Conservation (phyloP, 2,797 vertebrate genomes). For the Ceyx erithaca region DNA sequence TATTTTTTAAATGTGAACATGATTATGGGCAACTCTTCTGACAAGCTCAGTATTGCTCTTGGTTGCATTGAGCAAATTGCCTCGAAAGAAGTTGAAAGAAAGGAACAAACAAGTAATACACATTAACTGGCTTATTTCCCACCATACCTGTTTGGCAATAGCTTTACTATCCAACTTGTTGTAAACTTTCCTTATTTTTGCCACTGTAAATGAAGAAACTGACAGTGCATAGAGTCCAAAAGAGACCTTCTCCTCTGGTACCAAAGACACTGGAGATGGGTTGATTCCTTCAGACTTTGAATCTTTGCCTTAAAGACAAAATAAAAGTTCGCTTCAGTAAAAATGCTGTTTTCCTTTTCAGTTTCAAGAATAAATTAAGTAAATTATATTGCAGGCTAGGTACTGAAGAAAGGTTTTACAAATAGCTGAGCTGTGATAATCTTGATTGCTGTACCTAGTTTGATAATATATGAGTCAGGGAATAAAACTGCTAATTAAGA, state of each 20-base stretch:
- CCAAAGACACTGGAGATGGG: conserved; percentile 85
- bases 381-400: background rate
- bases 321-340: background rate
- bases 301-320: conserved; percentile 88
- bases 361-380: background rate
- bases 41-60: background rate
- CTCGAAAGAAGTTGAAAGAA: background rate
- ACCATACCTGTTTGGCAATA: conserved; percentile 94
- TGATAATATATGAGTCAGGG: background rate
- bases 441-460: background rate
- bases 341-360: background rate
- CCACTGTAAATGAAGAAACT: conserved; percentile 92
- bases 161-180: conserved; percentile 99
- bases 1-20: background rate
- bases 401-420: background rate
- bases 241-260: conserved; percentile 97
- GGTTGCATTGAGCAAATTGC: background rate
- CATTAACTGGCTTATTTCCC: background rate
- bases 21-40: background rate
- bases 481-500: background rate
- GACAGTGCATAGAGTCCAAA: conserved; percentile 94
- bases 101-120: background rate
- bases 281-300: conserved; percentile 87
- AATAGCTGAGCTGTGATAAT: background rate
- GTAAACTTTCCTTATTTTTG: conserved; percentile 95